Conservation (phyloP, 2,113 vertebrate genomes). For the Tyrannus savana region DNA sequence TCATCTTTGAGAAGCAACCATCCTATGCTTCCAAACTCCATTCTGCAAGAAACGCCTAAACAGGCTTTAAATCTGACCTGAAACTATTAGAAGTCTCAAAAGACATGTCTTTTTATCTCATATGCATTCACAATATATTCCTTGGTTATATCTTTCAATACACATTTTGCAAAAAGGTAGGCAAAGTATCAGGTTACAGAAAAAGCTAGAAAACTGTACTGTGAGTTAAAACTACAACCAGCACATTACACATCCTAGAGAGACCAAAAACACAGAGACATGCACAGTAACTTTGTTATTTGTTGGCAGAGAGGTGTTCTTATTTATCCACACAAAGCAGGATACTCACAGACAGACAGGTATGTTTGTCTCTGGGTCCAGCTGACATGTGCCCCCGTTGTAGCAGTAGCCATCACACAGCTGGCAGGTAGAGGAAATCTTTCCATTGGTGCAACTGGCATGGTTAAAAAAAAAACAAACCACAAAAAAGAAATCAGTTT, state of each 20-base stretch:
- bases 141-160: neutral
- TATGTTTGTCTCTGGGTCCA: slow-evolving; percentile 93
- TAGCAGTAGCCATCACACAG: slow-evolving; percentile 98
- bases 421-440: slow-evolving; percentile 94
- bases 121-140: neutral
- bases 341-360: slow-evolving; percentile 97
- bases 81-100: neutral
- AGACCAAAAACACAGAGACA: neutral
- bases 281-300: neutral
- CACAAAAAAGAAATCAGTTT: neutral
- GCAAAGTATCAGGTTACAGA: neutral
- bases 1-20: neutral
- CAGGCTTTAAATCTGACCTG: neutral
- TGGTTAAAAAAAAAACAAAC: neutral
- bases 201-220: neutral
- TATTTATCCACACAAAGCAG: neutral
- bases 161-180: neutral
- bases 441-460: slow-evolving; percentile 93
- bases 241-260: neutral
- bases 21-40: neutral
- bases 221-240: neutral
- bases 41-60: neutral
- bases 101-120: neutral
- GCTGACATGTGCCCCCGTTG: slow-evolving; percentile 94
- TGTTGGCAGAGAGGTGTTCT: neutral